Percentiles rank a stretch among this genome's conserved stretches.
Evolutionary conservation across 1,140 invertebrate genomes (phyloP).

Genomic region (Panagrolaimus sp.): DNA sequence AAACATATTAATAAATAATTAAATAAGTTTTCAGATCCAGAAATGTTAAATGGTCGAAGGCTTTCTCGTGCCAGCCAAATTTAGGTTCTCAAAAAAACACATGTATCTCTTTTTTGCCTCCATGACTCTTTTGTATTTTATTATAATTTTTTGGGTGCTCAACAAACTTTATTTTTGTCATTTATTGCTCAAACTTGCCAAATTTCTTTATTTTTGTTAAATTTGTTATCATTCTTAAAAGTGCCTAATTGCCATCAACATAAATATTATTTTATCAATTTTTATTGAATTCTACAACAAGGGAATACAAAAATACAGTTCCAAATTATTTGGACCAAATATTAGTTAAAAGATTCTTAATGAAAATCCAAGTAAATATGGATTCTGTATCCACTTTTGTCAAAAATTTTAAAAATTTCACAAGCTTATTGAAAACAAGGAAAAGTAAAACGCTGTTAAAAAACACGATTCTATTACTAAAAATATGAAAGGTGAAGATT

Average conservation of each 20-base stretch:
- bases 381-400: no score
- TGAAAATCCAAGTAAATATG: no score
- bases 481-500: no score
- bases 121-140: background rate
- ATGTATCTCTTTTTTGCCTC: background rate
- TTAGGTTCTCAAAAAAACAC: background rate
- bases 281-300: no score
- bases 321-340: no score
- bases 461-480: no score
- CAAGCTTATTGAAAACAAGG: no score
- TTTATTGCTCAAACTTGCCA: background rate
- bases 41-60: conserved; percentile 5
- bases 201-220: background rate
- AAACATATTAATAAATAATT: background rate
- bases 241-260: no score
- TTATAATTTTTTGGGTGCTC: background rate
- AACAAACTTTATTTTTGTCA: background rate
- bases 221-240: background rate
- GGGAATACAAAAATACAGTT: no score
- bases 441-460: no score
- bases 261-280: background rate
- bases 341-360: no score
- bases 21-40: conserved; percentile 11
- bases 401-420: no score
- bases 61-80: conserved; percentile 3